These are phyloP conservation scores for Cylloceria caligata DNA, from an alignment of 2,888 invertebrate genomes.

Conservation along the genomic window DNA sequence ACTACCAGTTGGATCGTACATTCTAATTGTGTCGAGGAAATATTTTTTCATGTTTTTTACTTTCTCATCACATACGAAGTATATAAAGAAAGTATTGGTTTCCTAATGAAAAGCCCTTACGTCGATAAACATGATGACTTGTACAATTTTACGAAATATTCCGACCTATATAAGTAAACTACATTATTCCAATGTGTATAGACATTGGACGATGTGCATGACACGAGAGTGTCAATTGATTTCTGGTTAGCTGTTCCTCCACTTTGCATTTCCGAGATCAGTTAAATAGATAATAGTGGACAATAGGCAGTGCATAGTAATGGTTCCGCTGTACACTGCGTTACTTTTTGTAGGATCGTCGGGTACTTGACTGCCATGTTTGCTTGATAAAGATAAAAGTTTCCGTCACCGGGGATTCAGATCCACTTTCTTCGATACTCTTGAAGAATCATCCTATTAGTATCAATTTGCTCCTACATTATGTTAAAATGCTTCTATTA, in stretches of 20 bases:
- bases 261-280: conserved; percentile 15
- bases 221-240: not conserved
- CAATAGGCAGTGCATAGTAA: not conserved
- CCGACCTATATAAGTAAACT: not conserved
- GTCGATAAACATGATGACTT: not conserved
- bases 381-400: conserved; percentile 19
- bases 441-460: not conserved
- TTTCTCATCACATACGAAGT: too few species aligned
- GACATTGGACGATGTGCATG: not conserved
- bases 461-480: not conserved
- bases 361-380: too few species aligned
- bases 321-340: not conserved
- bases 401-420: not conserved
- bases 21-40: too few species aligned
- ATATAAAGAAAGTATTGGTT: too few species aligned
- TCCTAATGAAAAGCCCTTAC: too few species aligned
- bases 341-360: not conserved
- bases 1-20: too few species aligned
- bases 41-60: too few species aligned
- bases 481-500: not conserved
- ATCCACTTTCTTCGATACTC: not conserved
- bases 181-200: not conserved
- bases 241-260: not conserved
- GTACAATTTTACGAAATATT: not conserved
- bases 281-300: conserved; percentile 13